Conservation (phyloP, 2,888 invertebrate species). For the Escarpia spicata region DNA sequence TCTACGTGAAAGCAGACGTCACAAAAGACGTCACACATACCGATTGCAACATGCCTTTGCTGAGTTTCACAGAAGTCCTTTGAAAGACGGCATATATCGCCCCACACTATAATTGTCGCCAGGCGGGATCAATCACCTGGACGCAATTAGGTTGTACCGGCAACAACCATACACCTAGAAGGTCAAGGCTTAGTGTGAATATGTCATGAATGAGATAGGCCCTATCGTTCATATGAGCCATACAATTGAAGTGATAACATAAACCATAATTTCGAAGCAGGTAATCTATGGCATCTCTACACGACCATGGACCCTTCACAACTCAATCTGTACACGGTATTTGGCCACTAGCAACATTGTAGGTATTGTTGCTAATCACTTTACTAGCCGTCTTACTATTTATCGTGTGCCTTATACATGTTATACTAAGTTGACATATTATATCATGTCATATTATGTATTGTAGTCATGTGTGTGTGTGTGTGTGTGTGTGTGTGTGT, state of each 20-base stretch:
- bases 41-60: not conserved
- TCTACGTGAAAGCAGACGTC: not conserved
- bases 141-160: not conserved
- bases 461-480: not conserved
- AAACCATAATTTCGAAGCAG: not conserved
- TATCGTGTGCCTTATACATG: too few relatives aligned
- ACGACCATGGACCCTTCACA: not conserved
- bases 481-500: too few relatives aligned
- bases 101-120: not conserved
- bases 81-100: not conserved
- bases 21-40: not conserved
- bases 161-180: not conserved
- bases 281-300: not conserved
- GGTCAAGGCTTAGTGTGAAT: constrained; percentile 3
- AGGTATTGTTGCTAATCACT: not conserved
- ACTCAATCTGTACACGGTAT: not conserved
- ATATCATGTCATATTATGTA: not conserved
- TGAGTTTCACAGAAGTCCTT: not conserved
- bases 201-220: not conserved
- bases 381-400: too few relatives aligned
- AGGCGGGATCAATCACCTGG: not conserved
- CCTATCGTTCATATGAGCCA: not conserved
- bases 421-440: too few relatives aligned
- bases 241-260: not conserved
- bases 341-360: not conserved